Base-by-base conservation (phyloP, 2,797 vertebrate genomes). In the Coregonus sp. region DNA sequence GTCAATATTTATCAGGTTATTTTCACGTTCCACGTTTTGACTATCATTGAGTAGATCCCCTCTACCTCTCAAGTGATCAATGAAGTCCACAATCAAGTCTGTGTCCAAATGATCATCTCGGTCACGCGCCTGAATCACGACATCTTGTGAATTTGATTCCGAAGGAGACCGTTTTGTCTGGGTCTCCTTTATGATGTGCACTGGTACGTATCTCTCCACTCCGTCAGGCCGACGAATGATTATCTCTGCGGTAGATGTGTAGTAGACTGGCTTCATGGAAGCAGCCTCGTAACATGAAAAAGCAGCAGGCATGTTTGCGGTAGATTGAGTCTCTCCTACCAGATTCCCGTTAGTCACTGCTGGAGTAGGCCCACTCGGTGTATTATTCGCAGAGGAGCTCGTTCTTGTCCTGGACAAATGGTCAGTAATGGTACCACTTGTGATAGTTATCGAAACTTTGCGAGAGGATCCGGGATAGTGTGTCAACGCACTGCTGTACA, bases 401-500 rank as follows among this genome's bases (percentile, higher is more conserved):
- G 75, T 47, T 1, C 71, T 20, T 0, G 86, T 69, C 73, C 77
- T 86, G 82, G 75, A 82, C 70, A 80, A 2, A 35, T 72, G 82
- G 76, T 82, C 76, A 74, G 78, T 78, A 29, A 47, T 70, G 33
- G 90, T 67, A 2, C 82, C 85, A 73, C 84, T 75, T 18, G 85
- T 73, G 86, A 93, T 79, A 93, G 86, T 92, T 85, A 92, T 82
- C 1, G 95, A 95, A 84, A 96, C 94, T 90, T 95, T 96, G 82
- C 95, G 94, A 52, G 94, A 92, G 29, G 93, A 89, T 80, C 92
- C 93, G 6, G 96, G 96, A 86, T 94, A 97, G 91, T 96, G 96
- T 86, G 96, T 96, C 88, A 97, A 94, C 89, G 84, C 94, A 87
- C 96, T 97, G 95, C 95, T 98, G 94, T 97, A 97, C 92, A 97